Evolutionary conservation across 2,888 invertebrate species (phyloP).

Genomic region (Limnephilus marmoratus): DNA sequence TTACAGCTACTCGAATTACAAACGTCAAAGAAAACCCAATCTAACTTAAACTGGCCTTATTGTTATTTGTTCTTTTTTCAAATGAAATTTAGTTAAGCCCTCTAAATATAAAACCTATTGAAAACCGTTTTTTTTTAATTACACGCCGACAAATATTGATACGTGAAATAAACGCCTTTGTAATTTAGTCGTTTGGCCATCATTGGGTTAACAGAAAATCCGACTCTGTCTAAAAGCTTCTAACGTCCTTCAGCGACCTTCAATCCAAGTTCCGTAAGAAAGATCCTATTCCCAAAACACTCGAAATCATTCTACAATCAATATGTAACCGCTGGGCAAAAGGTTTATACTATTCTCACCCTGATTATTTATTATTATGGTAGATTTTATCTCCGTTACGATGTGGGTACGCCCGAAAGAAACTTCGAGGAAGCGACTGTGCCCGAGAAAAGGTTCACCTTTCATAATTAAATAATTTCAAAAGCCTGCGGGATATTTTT

Average conservation of each 20-base stretch:
- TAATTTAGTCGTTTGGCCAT: neutral
- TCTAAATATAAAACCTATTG: too few relatives aligned
- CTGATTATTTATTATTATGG: neutral
- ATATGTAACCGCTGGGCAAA: neutral
- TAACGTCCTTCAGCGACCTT: slow-evolving; percentile 63
- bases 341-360: neutral
- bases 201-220: neutral
- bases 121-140: too few relatives aligned
- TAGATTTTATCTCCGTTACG: neutral
- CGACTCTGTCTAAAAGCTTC: slow-evolving; percentile 10
- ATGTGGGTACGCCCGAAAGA: neutral
- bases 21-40: too few relatives aligned
- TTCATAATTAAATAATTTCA: neutral
- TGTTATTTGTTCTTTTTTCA: too few relatives aligned
- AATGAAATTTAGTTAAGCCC: too few relatives aligned
- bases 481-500: slow-evolving; percentile 20
- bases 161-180: too few relatives aligned
- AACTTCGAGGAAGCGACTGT: neutral
- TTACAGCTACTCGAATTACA: too few relatives aligned
- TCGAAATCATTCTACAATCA: neutral
- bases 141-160: too few relatives aligned
- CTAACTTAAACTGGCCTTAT: too few relatives aligned
- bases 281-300: slow-evolving; percentile 24
- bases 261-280: slow-evolving; percentile 19
- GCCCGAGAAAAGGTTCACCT: neutral